phyloP scores from a whole-genome alignment of 2,113 vertebrate species.

The Sporophila hypoxantha region DNA sequence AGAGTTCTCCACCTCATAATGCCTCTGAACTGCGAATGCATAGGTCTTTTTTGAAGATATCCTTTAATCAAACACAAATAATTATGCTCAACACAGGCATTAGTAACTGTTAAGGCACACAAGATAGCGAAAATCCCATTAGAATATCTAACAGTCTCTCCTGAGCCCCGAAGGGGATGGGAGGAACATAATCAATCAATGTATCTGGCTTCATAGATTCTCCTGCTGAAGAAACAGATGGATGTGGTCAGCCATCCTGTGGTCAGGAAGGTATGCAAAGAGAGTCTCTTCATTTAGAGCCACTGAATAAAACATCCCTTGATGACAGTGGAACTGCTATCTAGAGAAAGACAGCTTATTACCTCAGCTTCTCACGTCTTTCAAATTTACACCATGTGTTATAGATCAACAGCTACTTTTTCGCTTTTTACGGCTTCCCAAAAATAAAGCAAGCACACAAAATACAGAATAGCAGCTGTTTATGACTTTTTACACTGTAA shows the following conservation, averaged over 20 bases:
- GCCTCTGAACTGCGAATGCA: background rate
- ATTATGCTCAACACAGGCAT: background rate
- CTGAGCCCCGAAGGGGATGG: background rate
- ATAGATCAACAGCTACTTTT: conserved; percentile 31
- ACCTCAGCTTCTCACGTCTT: background rate
- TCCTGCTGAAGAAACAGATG: background rate
- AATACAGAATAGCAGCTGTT: conserved; percentile 50
- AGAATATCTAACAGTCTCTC: background rate
- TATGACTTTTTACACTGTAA: conserved; percentile 37
- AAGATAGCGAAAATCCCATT: background rate
- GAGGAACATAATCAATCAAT: background rate
- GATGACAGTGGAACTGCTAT: background rate
- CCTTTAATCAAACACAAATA: background rate
- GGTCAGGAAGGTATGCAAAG: background rate
- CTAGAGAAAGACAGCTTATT: conserved; percentile 19
- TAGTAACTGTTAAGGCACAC: background rate
- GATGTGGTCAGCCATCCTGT: background rate
- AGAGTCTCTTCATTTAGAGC: background rate
- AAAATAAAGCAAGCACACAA: conserved; percentile 31
- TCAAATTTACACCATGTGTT: conserved; percentile 13
- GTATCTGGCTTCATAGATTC: background rate
- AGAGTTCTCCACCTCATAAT: background rate
- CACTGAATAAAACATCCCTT: background rate
- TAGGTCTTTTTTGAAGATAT: background rate
- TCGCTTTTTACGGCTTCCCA: background rate